phyloP scores from a whole-genome alignment of 1,140 invertebrate genomes.

The Chironomus tepperi region DNA sequence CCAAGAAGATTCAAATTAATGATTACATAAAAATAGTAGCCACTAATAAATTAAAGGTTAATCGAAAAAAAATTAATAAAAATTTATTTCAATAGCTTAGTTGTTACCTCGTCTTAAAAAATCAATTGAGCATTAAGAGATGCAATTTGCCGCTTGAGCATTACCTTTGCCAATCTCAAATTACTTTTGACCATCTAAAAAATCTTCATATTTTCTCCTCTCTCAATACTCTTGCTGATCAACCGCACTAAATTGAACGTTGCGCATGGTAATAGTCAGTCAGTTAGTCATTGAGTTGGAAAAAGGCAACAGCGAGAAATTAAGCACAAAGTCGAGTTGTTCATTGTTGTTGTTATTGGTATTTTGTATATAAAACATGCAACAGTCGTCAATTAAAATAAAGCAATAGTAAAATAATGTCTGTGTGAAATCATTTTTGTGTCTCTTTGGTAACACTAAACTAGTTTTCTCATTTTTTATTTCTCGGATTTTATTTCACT shows the following conservation, averaged over 20 bases:
- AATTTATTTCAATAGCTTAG: no score
- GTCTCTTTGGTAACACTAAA: slow-evolving; percentile 13
- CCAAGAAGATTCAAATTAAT: no score
- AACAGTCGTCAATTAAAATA: slow-evolving; percentile 5
- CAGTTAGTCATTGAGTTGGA: not conserved
- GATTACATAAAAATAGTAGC: no score
- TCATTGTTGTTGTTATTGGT: not conserved
- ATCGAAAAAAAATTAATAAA: no score
- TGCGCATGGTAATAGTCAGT: slow-evolving; percentile 6
- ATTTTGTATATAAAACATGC: not conserved
- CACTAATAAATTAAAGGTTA: no score
- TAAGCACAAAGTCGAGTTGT: not conserved
- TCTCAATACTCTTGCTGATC: not conserved
- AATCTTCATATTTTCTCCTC: no score
- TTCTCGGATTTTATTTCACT: not conserved
- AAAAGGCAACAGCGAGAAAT: not conserved
- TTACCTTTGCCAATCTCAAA: no score
- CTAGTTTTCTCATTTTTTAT: not conserved
- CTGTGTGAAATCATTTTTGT: not conserved
- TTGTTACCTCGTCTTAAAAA: no score
- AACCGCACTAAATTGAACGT: not conserved
- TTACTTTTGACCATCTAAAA: no score
- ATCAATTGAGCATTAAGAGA: no score
- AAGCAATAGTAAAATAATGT: not conserved
- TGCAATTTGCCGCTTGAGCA: no score